Evolutionary conservation across 1,140 invertebrate genomes (phyloP).

Genomic region (Drosophila mauritiana): DNA sequence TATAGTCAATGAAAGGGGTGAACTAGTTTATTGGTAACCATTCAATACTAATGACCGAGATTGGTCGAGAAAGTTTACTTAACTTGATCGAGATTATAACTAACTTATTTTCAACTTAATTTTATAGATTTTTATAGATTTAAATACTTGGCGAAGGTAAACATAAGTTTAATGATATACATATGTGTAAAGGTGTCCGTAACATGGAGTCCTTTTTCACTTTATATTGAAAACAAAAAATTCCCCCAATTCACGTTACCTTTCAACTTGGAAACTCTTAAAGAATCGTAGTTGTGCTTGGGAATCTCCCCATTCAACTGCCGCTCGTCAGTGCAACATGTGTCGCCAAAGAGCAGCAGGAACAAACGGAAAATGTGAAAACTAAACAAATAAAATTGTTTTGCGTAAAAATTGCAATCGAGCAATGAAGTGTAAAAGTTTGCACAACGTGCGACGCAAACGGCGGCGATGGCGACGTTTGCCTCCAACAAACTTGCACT

Average conservation of each 20-base stretch:
- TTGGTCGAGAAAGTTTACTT: not conserved
- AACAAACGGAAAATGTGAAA: slow-evolving; percentile 28
- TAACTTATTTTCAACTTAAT: not conserved
- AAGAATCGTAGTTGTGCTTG: not conserved
- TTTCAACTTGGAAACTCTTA: slow-evolving; percentile 1
- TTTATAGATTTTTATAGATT: not conserved
- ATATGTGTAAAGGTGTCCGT: too few relatives aligned
- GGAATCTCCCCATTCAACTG: slow-evolving; percentile 28
- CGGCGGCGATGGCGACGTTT: slow-evolving; percentile 34
- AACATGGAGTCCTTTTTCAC: too few relatives aligned
- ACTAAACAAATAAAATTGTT: slow-evolving; percentile 79
- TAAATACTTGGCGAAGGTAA: too few relatives aligned
- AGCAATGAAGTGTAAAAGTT: slow-evolving; percentile 75
- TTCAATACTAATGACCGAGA: slow-evolving; percentile 1
- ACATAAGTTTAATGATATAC: too few relatives aligned
- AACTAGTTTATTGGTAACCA: slow-evolving; percentile 8
- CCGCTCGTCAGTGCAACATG: slow-evolving; percentile 34
- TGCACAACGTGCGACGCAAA: slow-evolving; percentile 63
- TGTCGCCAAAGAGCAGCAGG: slow-evolving; percentile 35
- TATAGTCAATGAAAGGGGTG: slow-evolving; percentile 13
- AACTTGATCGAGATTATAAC: not conserved
- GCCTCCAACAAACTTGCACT: slow-evolving; percentile 35
- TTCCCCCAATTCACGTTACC: not conserved
- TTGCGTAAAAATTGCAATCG: slow-evolving; percentile 79
- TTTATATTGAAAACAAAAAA: too few relatives aligned